A percentile compares a stretch with the other conserved stretches of the same genome.
Conservation (phyloP, 2,888 invertebrate species). For the Lordiphosa andalusiaca region DNA sequence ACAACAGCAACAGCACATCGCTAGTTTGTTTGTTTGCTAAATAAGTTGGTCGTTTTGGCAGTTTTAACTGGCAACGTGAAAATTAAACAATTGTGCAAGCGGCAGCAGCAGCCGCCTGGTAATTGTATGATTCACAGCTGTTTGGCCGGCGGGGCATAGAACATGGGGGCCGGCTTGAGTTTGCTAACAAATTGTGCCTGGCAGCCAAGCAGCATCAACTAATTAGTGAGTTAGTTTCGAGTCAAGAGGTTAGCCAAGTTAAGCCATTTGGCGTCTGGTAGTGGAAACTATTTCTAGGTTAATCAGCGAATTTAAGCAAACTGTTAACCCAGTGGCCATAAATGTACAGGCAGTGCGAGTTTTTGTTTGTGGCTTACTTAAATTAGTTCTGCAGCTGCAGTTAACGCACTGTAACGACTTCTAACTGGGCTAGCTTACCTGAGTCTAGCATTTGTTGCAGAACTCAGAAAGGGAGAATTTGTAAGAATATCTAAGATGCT, state of each 20-base stretch:
- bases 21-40: slow-evolving; percentile 43
- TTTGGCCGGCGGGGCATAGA: slow-evolving; percentile 31
- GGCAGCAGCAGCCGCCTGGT: slow-evolving; percentile 43
- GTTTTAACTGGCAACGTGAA: slow-evolving; percentile 61
- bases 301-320: slow-evolving; percentile 40
- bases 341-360: slow-evolving; percentile 6
- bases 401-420: too few species aligned
- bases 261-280: slow-evolving; percentile 37
- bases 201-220: slow-evolving; percentile 14
- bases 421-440: too few species aligned
- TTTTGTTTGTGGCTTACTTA: slow-evolving; percentile 3
- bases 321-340: slow-evolving; percentile 39
- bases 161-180: slow-evolving; percentile 12
- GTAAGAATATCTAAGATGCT: too few species aligned
- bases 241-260: slow-evolving; percentile 10
- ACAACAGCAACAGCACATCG: slow-evolving; percentile 39
- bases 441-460: too few species aligned
- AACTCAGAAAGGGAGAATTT: too few species aligned
- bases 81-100: slow-evolving; percentile 76
- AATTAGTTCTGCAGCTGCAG: not conserved
- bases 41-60: slow-evolving; percentile 41
- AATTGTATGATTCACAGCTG: slow-evolving; percentile 68
- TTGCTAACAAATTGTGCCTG: not conserved
- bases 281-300: slow-evolving; percentile 31
- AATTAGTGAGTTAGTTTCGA: slow-evolving; percentile 25